Evolutionary conservation across 35 echinoderm and acorn worm species (phyloP).

Genomic region (Heliocidaris tuberculata): DNA sequence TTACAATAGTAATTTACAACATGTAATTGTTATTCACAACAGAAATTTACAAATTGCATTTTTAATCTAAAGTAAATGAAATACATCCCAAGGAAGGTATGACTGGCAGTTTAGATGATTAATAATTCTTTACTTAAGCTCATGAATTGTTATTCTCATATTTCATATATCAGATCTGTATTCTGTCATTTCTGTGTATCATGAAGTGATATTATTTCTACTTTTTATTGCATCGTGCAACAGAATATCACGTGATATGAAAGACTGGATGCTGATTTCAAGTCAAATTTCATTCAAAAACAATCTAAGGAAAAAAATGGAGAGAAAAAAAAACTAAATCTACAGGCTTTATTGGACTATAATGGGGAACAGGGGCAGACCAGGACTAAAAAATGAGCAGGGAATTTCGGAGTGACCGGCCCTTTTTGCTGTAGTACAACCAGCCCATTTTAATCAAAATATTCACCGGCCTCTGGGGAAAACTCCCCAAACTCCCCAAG

Average conservation of each 20-base stretch:
- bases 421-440: no score
- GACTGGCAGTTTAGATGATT: background rate
- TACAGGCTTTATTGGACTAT: background rate
- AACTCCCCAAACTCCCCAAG: no score
- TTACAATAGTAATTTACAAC: background rate
- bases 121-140: background rate
- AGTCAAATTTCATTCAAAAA: slow-evolving; percentile 5
- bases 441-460: no score
- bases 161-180: background rate
- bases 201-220: background rate
- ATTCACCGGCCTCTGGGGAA: no score
- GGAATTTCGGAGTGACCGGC: no score
- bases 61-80: background rate
- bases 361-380: background rate
- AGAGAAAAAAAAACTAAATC: background rate
- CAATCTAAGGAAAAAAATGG: background rate
- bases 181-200: background rate
- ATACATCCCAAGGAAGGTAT: background rate
- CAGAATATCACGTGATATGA: background rate
- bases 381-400: no score
- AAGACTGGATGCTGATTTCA: background rate
- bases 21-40: background rate
- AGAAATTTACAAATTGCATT: background rate
- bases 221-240: background rate
- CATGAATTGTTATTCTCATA: background rate